phyloP scores from a whole-genome alignment of 2,888 invertebrate species.

The Merodon equestris region DNA sequence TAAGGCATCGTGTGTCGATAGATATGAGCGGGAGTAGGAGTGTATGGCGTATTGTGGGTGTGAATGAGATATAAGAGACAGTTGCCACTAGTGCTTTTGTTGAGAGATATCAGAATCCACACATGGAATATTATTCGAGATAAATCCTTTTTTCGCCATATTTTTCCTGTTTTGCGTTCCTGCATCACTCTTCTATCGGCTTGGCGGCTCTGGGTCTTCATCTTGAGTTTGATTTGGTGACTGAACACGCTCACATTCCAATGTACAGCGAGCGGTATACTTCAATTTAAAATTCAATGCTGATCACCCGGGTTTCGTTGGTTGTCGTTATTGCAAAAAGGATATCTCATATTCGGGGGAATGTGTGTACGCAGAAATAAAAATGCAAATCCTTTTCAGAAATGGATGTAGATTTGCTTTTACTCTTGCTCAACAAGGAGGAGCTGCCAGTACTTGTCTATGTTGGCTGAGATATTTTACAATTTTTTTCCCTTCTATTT shows the following conservation, averaged over 20 bases:
- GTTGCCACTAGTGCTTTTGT: slow-evolving; percentile 59
- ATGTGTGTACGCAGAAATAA: slow-evolving; percentile 16
- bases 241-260: slow-evolving; percentile 39
- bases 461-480: not conserved
- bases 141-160: slow-evolving; percentile 57
- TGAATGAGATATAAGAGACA: slow-evolving; percentile 51
- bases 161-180: slow-evolving; percentile 10
- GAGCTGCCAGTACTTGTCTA: not conserved
- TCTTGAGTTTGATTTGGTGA: slow-evolving; percentile 64
- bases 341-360: slow-evolving; percentile 27
- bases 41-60: slow-evolving; percentile 35
- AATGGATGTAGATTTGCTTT: slow-evolving; percentile 34
- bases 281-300: slow-evolving; percentile 65
- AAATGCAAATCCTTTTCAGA: slow-evolving; percentile 48
- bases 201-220: slow-evolving; percentile 21
- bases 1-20: slow-evolving; percentile 11
- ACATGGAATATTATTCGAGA: slow-evolving; percentile 58
- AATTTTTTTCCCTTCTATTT: slow-evolving; percentile 22
- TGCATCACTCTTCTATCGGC: not conserved
- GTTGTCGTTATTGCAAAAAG: slow-evolving; percentile 40
- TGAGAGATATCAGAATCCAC: slow-evolving; percentile 51
- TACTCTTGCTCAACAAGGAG: slow-evolving; percentile 26
- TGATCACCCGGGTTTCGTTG: slow-evolving; percentile 54
- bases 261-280: slow-evolving; percentile 35
- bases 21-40: not conserved